A percentile compares a stretch with the other conserved stretches of the same genome.
These are phyloP conservation scores for Sanderia malayensis DNA, from an alignment of 30 jellyfish, hydroid and myxozoan genomes.

Conservation along the genomic window DNA sequence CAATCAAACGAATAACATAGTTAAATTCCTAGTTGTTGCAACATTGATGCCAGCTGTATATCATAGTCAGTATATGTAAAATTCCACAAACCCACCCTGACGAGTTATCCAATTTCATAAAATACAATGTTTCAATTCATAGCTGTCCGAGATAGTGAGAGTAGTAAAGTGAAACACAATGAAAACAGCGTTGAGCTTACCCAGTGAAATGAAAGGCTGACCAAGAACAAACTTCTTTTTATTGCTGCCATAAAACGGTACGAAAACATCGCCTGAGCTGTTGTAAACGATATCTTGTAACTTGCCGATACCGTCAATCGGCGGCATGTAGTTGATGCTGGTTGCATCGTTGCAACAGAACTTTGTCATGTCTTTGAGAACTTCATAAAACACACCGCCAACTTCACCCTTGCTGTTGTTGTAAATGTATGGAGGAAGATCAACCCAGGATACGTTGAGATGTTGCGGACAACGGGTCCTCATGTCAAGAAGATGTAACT, in stretches of 20 bases:
- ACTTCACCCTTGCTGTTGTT: conserved; percentile 31
- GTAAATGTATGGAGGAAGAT: conserved; percentile 62
- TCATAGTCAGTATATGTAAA: too few relatives aligned
- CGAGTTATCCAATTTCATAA: too few relatives aligned
- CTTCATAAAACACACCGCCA: conserved; percentile 29
- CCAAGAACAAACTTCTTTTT: conserved; percentile 39
- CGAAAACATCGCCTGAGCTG: conserved; percentile 38
- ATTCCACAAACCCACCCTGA: too few relatives aligned
- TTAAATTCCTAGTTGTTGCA: too few relatives aligned
- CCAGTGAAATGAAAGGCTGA: conserved; percentile 47
- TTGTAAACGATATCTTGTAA: conserved; percentile 32
- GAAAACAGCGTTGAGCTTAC: too few relatives aligned
- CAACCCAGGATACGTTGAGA: conserved; percentile 50
- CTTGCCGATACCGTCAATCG: conserved; percentile 2
- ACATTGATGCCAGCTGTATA: too few relatives aligned
- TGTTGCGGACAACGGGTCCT: conserved; percentile 42
- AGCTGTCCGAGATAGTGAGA: too few relatives aligned
- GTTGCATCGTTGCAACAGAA: conserved; percentile 32
- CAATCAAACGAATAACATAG: too few relatives aligned
- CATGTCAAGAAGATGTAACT: conserved; percentile 9
- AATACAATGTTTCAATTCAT: too few relatives aligned
- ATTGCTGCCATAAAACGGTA: conserved; percentile 46
- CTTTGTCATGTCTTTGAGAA: conserved; percentile 26
- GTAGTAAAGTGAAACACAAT: too few relatives aligned
- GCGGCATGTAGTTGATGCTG: conserved; percentile 6